A percentile compares a stretch with the other conserved stretches of the same genome.
Conservation (phyloP, 1,140 invertebrate genomes). For the Paracyclopina nana region DNA sequence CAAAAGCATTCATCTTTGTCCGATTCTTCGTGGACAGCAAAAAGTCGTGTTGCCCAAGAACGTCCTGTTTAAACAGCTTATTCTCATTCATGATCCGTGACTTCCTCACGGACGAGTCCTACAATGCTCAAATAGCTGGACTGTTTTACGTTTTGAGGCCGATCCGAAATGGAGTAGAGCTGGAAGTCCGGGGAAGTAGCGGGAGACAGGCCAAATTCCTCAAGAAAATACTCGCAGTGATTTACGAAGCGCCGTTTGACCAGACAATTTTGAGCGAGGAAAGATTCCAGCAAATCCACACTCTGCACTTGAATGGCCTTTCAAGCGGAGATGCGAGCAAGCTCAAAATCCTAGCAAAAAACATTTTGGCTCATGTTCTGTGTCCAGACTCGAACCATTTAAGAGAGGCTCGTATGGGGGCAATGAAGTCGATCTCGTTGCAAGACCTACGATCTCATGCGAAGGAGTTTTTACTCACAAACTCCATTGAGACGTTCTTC, state of each 20-base stretch:
- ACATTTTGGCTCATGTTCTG: not conserved
- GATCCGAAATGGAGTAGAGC: not conserved
- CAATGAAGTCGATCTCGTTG: not conserved
- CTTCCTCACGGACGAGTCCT: not conserved
- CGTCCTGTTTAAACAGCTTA: too few species aligned
- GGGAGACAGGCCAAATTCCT: conserved; percentile 3
- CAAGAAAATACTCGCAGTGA: not conserved
- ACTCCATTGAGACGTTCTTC: conserved; percentile 6
- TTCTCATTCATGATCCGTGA: conserved; percentile 9
- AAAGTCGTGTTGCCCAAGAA: conserved; percentile 4
- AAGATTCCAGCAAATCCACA: not conserved
- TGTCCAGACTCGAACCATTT: not conserved
- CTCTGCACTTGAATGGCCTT: not conserved
- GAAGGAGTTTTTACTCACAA: not conserved
- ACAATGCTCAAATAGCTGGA: conserved; percentile 1
- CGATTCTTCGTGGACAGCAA: not conserved
- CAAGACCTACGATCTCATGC: not conserved
- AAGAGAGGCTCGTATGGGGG: not conserved
- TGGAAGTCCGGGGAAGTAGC: not conserved
- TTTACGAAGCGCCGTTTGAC: not conserved
- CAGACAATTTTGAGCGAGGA: not conserved
- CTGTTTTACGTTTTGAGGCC: not conserved
- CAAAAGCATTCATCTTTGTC: not conserved
- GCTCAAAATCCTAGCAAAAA: conserved; percentile 4
- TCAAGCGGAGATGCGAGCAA: not conserved